Percentiles rank a stretch among this genome's conserved stretches.
phyloP scores from a whole-genome alignment of 2,888 invertebrate genomes.

The Leucania comma region DNA sequence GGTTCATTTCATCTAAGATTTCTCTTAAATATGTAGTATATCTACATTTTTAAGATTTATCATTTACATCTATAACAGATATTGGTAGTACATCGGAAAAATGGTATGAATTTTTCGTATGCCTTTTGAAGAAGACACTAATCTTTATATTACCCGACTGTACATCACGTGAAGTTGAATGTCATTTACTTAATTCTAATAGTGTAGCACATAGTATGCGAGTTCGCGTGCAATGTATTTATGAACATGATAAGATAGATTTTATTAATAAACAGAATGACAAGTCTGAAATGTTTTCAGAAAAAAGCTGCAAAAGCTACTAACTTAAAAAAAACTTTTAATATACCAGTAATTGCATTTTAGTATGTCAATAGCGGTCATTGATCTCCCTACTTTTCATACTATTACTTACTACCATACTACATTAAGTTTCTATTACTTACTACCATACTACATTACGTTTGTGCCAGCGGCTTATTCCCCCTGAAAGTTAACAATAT shows the following conservation, averaged over 20 bases:
- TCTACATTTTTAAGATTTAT: not conserved
- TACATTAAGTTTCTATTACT: too few relatives aligned
- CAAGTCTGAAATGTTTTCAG: not conserved
- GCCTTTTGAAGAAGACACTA: too few relatives aligned
- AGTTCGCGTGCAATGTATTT: not conserved
- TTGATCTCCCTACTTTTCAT: not conserved
- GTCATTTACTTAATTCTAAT: constrained; percentile 31
- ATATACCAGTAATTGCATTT: not conserved
- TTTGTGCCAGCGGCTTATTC: too few relatives aligned
- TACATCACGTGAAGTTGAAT: constrained; percentile 13
- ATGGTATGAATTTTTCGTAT: too few relatives aligned
- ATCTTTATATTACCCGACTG: not conserved
- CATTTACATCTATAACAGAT: not conserved
- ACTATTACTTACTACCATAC: not conserved
- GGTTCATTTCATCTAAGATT: not conserved
- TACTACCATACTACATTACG: too few relatives aligned
- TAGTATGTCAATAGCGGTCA: not conserved
- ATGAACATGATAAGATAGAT: not conserved
- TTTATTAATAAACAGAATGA: not conserved
- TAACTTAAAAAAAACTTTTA: not conserved
- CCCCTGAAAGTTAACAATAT: too few relatives aligned
- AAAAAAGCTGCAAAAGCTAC: not conserved
- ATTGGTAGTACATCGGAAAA: too few relatives aligned
- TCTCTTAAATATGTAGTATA: not conserved
- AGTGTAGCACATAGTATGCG: not conserved